Percentiles rank a stretch among this genome's conserved stretches.
Evolutionary conservation across 1,140 invertebrate genomes (phyloP).

Genomic region (Anastatus disparis): DNA sequence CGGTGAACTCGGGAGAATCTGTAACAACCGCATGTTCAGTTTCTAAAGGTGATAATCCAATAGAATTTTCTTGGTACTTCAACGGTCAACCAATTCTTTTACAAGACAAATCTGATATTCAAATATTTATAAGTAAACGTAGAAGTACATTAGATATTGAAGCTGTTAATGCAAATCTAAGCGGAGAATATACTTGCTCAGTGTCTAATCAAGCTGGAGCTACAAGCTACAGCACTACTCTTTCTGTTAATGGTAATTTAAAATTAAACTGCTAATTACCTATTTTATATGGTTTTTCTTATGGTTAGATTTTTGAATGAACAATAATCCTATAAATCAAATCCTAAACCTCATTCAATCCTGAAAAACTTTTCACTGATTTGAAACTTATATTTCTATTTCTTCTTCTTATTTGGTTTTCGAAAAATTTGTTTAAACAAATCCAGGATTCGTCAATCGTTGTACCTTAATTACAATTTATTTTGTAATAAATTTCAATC

Average conservation of each 20-base stretch:
- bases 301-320: no score
- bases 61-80: conserved; percentile 81
- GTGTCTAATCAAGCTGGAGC: conserved; percentile 79
- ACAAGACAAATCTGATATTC: conserved; percentile 74
- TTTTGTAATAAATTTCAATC: no score
- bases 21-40: conserved; percentile 81
- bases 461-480: no score
- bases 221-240: conserved; percentile 74
- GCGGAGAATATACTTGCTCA: conserved; percentile 84
- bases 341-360: no score
- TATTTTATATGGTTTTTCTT: neutral
- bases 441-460: no score
- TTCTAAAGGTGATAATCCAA: conserved; percentile 79
- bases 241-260: conserved; percentile 55
- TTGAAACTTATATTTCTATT: conserved; percentile 51
- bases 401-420: no score
- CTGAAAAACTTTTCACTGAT: neutral
- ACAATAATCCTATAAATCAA: no score
- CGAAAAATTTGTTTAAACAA: no score
- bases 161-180: conserved; percentile 78
- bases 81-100: conserved; percentile 73
- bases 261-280: neutral
- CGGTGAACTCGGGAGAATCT: conserved; percentile 81
- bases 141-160: conserved; percentile 83
- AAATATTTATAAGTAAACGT: conserved; percentile 79